phyloP scores from a whole-genome alignment of 2,113 vertebrate species.

The Microtus montanus region DNA sequence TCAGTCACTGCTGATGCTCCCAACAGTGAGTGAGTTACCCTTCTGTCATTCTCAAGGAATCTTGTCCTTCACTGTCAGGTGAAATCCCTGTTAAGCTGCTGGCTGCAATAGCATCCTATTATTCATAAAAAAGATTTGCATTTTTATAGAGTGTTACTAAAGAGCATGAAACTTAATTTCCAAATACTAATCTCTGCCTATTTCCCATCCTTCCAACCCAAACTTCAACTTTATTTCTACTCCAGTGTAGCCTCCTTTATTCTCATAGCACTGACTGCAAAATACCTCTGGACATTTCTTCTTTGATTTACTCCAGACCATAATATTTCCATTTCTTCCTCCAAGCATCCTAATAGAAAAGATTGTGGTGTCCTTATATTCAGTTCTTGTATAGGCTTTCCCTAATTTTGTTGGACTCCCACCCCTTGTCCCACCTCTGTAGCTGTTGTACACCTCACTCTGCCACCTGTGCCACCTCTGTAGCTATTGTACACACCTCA shows the following conservation, averaged over 20 bases:
- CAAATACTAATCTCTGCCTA: not conserved
- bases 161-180: constrained; percentile 3
- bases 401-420: not conserved
- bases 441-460: not conserved
- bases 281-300: not conserved
- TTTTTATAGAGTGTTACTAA: not conserved
- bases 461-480: too few relatives aligned
- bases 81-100: not conserved
- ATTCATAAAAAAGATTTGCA: not conserved
- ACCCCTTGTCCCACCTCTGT: not conserved
- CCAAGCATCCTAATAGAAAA: not conserved
- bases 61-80: not conserved
- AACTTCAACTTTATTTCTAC: not conserved
- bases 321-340: not conserved
- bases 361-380: not conserved
- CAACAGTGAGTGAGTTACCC: not conserved
- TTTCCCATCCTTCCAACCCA: not conserved
- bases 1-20: not conserved
- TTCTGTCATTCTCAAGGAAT: not conserved
- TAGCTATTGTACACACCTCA: too few relatives aligned
- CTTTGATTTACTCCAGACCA: not conserved
- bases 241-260: not conserved
- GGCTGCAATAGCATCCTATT: not conserved
- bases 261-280: not conserved
- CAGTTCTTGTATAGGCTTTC: not conserved